phyloP scores from a whole-genome alignment of 2,797 vertebrate genomes.

The Thunnus albacares region DNA sequence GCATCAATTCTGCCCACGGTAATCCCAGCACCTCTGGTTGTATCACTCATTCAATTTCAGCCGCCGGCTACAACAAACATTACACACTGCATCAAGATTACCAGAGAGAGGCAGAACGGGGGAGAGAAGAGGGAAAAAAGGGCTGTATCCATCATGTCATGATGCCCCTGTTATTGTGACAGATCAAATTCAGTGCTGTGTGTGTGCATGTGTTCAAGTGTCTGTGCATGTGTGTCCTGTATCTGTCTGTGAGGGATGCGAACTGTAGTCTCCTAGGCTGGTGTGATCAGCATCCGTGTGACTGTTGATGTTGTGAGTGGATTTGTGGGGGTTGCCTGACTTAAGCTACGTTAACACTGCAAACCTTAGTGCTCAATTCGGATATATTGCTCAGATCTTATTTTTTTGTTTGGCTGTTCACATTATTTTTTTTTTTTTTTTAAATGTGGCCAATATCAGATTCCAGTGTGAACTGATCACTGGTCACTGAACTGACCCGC shows the following conservation, averaged over 20 bases:
- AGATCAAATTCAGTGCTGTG: slow-evolving; percentile 74
- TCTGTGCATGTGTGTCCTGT: slow-evolving; percentile 26
- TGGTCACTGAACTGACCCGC: no score
- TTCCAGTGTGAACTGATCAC: no score
- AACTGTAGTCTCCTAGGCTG: slow-evolving; percentile 54
- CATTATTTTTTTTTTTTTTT: no score
- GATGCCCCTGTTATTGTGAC: slow-evolving; percentile 83
- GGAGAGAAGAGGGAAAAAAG: slow-evolving; percentile 58
- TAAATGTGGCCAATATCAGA: no score
- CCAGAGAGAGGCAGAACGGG: slow-evolving; percentile 70
- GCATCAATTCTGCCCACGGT: slow-evolving; percentile 84
- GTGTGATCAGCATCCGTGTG: slow-evolving; percentile 54
- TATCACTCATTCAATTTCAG: slow-evolving; percentile 87
- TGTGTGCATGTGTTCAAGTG: slow-evolving; percentile 33
- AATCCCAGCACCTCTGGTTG: slow-evolving; percentile 83
- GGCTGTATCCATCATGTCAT: slow-evolving; percentile 81
- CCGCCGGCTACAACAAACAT: slow-evolving; percentile 83
- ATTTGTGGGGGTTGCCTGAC: slow-evolving; percentile 77
- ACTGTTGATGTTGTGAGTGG: slow-evolving; percentile 64
- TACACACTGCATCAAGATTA: slow-evolving; percentile 84
- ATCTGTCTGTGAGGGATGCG: slow-evolving; percentile 50
- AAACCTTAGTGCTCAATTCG: no score
- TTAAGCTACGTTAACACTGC: background rate
- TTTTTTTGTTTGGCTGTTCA: no score
- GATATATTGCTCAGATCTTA: no score